Percentiles rank a stretch among this genome's conserved stretches.
These are phyloP conservation scores for Conops quadrifasciatus DNA, from an alignment of 2,888 invertebrate species.

Conservation along the genomic window DNA sequence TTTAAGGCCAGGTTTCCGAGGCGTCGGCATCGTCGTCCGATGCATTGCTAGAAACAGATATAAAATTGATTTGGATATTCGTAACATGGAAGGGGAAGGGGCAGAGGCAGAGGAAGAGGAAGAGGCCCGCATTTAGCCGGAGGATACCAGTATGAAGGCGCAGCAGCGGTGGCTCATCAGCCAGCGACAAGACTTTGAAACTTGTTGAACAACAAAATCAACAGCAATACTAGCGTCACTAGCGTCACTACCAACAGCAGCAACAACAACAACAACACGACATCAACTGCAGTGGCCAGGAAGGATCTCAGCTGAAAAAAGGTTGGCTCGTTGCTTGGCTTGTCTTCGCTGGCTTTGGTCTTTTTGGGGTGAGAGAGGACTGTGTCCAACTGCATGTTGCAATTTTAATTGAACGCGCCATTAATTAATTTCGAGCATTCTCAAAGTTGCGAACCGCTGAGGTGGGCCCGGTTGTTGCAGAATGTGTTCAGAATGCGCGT, in stretches of 20 bases:
- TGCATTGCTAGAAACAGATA: conserved; percentile 30
- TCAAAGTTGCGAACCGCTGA: neutral
- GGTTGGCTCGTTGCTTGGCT: neutral
- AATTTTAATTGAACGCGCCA: conserved; percentile 65
- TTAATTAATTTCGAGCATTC: conserved; percentile 62
- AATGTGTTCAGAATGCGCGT: neutral
- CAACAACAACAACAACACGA: conserved; percentile 26
- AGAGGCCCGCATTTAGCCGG: conserved; percentile 30
- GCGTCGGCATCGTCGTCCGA: neutral
- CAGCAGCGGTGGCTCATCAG: conserved; percentile 40
- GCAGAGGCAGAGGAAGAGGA: neutral
- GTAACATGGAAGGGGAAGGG: conserved; percentile 36
- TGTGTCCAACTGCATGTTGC: conserved; percentile 62
- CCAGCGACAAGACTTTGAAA: conserved; percentile 48
- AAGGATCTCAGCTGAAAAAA: conserved; percentile 1
- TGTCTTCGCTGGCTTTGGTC: neutral
- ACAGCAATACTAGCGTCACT: conserved; percentile 21
- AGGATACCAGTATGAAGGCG: conserved; percentile 45
- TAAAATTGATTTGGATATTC: conserved; percentile 37
- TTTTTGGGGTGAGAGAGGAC: conserved; percentile 46
- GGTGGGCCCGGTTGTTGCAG: neutral
- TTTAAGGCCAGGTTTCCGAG: neutral
- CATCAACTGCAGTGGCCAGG: conserved; percentile 15
- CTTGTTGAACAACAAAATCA: conserved; percentile 52
- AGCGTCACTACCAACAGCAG: conserved; percentile 19